A percentile compares a stretch with the other conserved stretches of the same genome.
phyloP scores from a whole-genome alignment of 2,888 invertebrate genomes.

The Venusia cambrica region DNA sequence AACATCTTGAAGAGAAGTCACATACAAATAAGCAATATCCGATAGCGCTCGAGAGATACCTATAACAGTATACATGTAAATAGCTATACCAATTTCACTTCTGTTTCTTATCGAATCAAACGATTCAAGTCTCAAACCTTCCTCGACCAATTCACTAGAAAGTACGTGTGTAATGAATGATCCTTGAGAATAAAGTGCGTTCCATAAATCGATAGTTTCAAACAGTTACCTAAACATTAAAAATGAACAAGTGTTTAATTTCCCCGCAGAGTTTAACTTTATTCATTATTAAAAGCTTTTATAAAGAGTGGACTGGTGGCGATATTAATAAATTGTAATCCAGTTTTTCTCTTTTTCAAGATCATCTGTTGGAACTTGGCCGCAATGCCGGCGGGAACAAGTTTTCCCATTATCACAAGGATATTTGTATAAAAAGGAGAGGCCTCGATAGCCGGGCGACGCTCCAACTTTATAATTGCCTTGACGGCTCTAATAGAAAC shows the following conservation, averaged over 20 bases:
- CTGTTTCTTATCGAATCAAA: too few relatives aligned
- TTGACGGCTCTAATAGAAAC: conserved; percentile 74
- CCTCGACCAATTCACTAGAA: too few relatives aligned
- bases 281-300: conserved; percentile 26
- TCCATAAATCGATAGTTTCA: too few relatives aligned
- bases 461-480: conserved; percentile 73
- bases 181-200: too few relatives aligned
- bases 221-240: conserved; percentile 29
- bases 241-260: conserved; percentile 16
- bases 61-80: too few relatives aligned
- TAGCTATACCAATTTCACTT: too few relatives aligned
- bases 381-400: conserved; percentile 51
- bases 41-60: too few relatives aligned
- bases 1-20: too few relatives aligned
- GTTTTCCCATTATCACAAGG: conserved; percentile 74
- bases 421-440: conserved; percentile 74
- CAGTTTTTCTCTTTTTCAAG: conserved; percentile 52
- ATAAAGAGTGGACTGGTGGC: conserved; percentile 27
- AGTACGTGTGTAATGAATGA: too few relatives aligned
- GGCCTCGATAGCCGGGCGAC: conserved; percentile 44
- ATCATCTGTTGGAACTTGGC: conserved; percentile 64
- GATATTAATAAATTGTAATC: conserved; percentile 47
- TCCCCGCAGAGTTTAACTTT: conserved; percentile 12
- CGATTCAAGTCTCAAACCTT: too few relatives aligned
- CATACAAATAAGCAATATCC: too few relatives aligned